phyloP scores from a whole-genome alignment of 1,140 invertebrate species.

The Zaprionus davidi region DNA sequence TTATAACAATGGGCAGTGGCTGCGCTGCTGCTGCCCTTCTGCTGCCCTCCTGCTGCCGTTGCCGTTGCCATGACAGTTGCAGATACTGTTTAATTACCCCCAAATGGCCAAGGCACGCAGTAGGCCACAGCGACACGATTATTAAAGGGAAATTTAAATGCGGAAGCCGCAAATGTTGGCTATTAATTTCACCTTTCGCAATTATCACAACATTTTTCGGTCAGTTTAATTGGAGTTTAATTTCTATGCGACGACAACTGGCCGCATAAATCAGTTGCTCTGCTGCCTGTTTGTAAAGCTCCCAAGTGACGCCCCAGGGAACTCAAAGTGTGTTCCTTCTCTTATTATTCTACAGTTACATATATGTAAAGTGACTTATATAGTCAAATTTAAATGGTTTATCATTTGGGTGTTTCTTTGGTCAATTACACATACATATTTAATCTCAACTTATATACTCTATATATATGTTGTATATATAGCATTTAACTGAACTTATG shows the following conservation, averaged over 20 bases:
- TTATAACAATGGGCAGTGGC: slow-evolving; percentile 65
- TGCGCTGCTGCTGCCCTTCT: neutral
- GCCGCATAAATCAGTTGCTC: slow-evolving; percentile 26
- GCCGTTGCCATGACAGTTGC: slow-evolving; percentile 57
- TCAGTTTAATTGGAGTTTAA: slow-evolving; percentile 76
- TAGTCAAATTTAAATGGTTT: neutral
- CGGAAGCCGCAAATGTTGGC: slow-evolving; percentile 61
- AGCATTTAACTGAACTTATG: neutral
- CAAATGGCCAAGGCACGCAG: slow-evolving; percentile 36
- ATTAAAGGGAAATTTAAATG: slow-evolving; percentile 74
- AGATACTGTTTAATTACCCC: slow-evolving; percentile 76
- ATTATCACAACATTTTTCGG: slow-evolving; percentile 78
- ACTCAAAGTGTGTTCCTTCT: neutral
- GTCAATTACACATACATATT: no score
- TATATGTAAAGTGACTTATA: neutral
- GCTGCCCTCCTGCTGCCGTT: neutral
- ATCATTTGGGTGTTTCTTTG: no score
- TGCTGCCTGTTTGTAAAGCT: no score
- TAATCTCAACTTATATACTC: no score
- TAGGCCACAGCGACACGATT: slow-evolving; percentile 46
- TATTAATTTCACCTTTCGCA: slow-evolving; percentile 74
- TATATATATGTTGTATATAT: no score
- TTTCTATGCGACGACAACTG: slow-evolving; percentile 56
- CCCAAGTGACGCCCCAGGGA: neutral
- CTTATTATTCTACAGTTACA: neutral